phyloP scores from a whole-genome alignment of 2,113 vertebrate species.

The Chauna torquata region DNA sequence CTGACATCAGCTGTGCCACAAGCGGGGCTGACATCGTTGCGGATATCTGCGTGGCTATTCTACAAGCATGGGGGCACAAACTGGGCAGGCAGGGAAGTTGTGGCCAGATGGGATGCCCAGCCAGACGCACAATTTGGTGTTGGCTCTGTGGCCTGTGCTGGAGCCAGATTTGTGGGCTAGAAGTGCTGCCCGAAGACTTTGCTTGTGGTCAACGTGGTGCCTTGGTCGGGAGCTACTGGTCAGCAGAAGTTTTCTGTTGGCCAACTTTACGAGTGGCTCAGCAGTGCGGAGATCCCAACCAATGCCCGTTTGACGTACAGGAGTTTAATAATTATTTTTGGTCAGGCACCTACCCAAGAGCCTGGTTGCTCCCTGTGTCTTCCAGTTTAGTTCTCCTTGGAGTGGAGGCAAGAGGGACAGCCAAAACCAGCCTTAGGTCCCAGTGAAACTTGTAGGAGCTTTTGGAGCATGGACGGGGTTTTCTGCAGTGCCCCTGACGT shows the following conservation, averaged over 20 bases:
- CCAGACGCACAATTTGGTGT: neutral
- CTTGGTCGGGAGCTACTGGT: neutral
- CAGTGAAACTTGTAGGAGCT: neutral
- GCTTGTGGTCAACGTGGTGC: neutral
- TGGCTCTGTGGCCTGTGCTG: neutral
- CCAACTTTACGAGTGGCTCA: neutral
- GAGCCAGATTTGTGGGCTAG: neutral
- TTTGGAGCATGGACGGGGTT: neutral
- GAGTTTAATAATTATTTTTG: neutral
- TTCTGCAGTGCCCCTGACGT: neutral
- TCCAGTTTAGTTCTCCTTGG: neutral
- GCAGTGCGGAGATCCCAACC: neutral
- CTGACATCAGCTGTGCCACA: neutral
- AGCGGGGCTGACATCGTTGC: neutral
- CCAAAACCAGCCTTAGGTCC: neutral
- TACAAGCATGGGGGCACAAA: neutral
- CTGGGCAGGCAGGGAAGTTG: neutral
- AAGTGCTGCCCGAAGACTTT: neutral
- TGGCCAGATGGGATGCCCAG: neutral
- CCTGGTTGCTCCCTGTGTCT: neutral
- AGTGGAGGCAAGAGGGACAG: neutral
- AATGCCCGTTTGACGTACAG: neutral
- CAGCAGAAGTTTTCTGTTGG: neutral
- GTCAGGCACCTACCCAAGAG: neutral
- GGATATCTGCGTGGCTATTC: rapidly evolving